A percentile compares a stretch with the other conserved stretches of the same genome.
These are phyloP conservation scores for Maccullochella peelii DNA, from an alignment of 2,113 vertebrate species.

Conservation along the genomic window DNA sequence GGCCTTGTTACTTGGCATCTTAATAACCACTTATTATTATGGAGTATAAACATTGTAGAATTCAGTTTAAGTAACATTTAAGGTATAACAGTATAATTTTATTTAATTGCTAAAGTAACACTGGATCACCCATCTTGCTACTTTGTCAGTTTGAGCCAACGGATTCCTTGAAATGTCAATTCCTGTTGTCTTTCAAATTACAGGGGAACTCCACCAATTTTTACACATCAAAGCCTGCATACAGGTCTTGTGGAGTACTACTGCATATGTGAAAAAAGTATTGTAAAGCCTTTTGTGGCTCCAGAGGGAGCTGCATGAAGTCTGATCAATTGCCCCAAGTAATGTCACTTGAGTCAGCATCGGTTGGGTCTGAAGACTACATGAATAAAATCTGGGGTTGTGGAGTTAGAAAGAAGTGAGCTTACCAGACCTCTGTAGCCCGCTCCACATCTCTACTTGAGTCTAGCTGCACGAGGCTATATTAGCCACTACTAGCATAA, in stretches of 20 bases:
- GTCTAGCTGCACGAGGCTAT: background rate
- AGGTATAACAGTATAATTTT: background rate
- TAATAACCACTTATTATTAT: constrained; percentile 25
- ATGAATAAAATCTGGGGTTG: background rate
- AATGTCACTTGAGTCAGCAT: background rate
- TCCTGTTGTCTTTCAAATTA: background rate
- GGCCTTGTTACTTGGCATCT: constrained; percentile 2
- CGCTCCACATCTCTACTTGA: background rate
- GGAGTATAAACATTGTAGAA: constrained; percentile 4
- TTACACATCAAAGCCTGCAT: background rate
- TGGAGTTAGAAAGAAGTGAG: background rate
- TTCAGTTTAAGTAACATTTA: background rate
- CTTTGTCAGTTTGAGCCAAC: background rate
- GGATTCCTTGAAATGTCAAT: background rate
- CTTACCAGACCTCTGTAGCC: background rate
- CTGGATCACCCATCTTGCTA: background rate
- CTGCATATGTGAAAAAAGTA: background rate
- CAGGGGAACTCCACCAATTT: background rate
- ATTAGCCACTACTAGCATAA: background rate
- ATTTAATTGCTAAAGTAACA: constrained; percentile 10
- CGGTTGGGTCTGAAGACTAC: background rate
- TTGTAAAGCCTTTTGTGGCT: background rate
- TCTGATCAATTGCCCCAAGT: background rate
- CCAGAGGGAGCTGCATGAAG: background rate
- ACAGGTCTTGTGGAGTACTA: background rate